Base-by-base conservation (phyloP, 2,113 vertebrate genomes). In the Pygoscelis adeliae region DNA sequence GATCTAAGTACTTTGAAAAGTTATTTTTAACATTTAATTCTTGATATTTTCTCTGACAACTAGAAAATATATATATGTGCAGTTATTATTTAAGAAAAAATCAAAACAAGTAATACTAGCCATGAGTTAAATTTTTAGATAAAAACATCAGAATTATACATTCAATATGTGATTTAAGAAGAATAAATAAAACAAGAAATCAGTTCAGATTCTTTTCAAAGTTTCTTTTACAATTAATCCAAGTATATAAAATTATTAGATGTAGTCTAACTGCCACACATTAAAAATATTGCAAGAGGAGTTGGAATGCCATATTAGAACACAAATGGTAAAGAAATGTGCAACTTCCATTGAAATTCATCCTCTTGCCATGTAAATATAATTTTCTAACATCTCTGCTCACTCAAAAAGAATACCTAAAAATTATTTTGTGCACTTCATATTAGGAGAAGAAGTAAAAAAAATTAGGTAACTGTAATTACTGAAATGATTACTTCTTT, bases 401-500 rank as follows among this genome's bases (percentile, higher is more conserved):
- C 36, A 66, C n/a, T 62, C 70, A 73, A 72, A 70, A 67, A 67
- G 15, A 47, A 36, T 7, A 87, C 21, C 49, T 69, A 77, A 55
- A 91, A 83, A n/a, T 27, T 85, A 58, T 42, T 96, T 79, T 85
- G 22, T 21, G 59, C 10, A 73, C 12, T 78, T 95, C 40, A 29
- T 52, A 83, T 27, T 80, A 59, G 67, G 30, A 74, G 34, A 73
- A 49, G 78, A 30, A 82, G 34, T 52, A 18, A 80, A 71, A 79
- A 56, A 79, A 87, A 55, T 12, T 14, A 50, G 10, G 6, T 23
- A 89, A 67, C 44, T 61, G 15, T 69, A 96, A 82, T 44, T 83
- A 50, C 10, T 80, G 50, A 96, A 97, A 94, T 61, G 7, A 90
- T 50, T 79, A 89, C 87, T 96, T 93, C 34, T 34, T 58, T 90